Conservation (phyloP, 2,888 invertebrate genomes). For the Acleris sparsana region DNA sequence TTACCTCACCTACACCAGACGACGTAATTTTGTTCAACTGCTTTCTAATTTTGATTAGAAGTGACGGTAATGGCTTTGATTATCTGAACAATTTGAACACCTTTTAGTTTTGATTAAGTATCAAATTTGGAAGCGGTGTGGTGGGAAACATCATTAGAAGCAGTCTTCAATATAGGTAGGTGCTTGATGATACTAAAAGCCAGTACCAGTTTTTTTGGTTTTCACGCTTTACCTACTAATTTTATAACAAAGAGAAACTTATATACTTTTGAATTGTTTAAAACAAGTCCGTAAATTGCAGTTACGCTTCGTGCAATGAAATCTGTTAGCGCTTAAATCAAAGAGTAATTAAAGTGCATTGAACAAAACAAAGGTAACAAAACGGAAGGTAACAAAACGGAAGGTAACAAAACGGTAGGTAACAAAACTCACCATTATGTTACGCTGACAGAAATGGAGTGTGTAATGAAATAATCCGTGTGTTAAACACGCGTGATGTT, state of each 20-base stretch:
- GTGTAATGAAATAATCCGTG: constrained; percentile 62
- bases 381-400: constrained; percentile 14
- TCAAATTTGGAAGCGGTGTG: no score
- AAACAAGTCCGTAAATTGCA: no score
- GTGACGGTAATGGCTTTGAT: constrained; percentile 29
- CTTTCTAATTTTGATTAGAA: constrained; percentile 36
- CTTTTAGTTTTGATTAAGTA: background rate
- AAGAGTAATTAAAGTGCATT: constrained; percentile 9
- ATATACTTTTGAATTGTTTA: no score
- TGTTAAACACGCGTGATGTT: constrained; percentile 63
- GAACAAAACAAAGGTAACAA: constrained; percentile 9
- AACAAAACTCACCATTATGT: constrained; percentile 19
- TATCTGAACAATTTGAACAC: constrained; percentile 1
- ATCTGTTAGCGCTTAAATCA: background rate
- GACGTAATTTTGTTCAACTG: constrained; percentile 31
- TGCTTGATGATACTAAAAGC: background rate
- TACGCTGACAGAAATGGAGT: constrained; percentile 17
- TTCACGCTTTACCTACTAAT: no score
- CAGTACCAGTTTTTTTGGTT: background rate
- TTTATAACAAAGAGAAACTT: no score
- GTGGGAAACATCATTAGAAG: no score
- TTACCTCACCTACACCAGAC: constrained; percentile 34
- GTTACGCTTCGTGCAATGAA: background rate
- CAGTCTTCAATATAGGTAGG: no score
- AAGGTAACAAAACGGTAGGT: constrained; percentile 2